Percentiles rank a stretch among this genome's conserved stretches.
These are phyloP conservation scores for Danaus plexippus DNA, from an alignment of 1,140 invertebrate species.

Conservation along the genomic window DNA sequence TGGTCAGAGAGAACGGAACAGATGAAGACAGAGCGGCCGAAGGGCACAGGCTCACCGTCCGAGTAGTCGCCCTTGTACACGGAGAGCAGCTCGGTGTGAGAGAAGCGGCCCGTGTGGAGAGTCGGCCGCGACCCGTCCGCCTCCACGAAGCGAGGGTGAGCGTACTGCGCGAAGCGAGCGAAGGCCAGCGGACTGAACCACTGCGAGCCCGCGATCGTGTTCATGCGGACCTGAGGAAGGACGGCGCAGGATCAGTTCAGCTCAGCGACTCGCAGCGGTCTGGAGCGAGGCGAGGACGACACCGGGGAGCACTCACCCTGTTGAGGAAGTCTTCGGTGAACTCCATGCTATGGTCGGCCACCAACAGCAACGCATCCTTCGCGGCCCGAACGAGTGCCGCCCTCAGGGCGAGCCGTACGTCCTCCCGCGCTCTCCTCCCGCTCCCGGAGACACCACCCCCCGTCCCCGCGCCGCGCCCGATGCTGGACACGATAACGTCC, in stretches of 20 bases:
- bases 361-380: constrained; percentile 86
- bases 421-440: constrained; percentile 32
- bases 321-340: constrained; percentile 87
- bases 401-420: constrained; percentile 82
- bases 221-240: constrained; percentile 81
- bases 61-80: constrained; percentile 83
- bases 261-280: too few relatives aligned
- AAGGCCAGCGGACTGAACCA: constrained; percentile 88
- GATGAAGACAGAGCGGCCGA: too few relatives aligned
- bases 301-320: constrained; percentile 70
- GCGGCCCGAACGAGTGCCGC: constrained; percentile 86
- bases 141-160: constrained; percentile 76
- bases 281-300: too few relatives aligned
- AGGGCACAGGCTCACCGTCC: neutral
- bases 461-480: constrained; percentile 18
- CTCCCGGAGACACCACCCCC: constrained; percentile 24
- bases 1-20: too few relatives aligned
- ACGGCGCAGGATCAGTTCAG: too few relatives aligned
- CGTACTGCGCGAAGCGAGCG: constrained; percentile 74
- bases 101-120: constrained; percentile 86
- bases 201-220: constrained; percentile 85
- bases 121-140: constrained; percentile 69
- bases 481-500: constrained; percentile 22
- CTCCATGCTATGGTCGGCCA: constrained; percentile 58
- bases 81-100: constrained; percentile 78